Conservation (phyloP, 2,888 invertebrate species). For the Conchocele bisecta region DNA sequence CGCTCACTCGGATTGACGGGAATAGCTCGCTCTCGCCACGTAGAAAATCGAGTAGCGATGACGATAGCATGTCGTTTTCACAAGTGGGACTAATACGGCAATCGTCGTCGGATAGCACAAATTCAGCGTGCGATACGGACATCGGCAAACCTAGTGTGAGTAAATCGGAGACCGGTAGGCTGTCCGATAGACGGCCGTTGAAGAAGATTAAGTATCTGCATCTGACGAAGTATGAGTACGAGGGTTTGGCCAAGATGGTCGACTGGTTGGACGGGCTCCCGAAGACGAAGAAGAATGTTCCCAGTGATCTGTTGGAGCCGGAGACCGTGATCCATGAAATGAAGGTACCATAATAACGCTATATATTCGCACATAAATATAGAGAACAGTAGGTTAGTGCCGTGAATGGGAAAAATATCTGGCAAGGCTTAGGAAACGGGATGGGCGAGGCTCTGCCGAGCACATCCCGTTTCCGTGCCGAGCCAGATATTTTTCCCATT, state of each 20-base stretch:
- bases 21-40: conserved; percentile 35
- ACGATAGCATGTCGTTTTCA: conserved; percentile 45
- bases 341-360: conserved; percentile 76
- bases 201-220: conserved; percentile 61
- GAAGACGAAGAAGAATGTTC: conserved; percentile 94
- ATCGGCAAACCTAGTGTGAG: background rate
- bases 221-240: conserved; percentile 76
- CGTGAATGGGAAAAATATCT: too few relatives aligned
- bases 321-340: conserved; percentile 95
- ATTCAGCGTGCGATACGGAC: conserved; percentile 40
- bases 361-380: too few relatives aligned
- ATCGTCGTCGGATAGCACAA: conserved; percentile 61
- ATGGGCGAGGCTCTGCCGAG: too few relatives aligned
- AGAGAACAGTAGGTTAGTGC: too few relatives aligned
- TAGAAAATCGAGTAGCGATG: conserved; percentile 61
- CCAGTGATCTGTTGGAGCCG: conserved; percentile 94
- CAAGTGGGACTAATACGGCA: conserved; percentile 53
- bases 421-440: too few relatives aligned
- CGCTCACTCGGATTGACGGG: conserved; percentile 74
- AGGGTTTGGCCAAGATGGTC: conserved; percentile 86
- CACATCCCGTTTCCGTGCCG: too few relatives aligned
- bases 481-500: too few relatives aligned
- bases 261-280: conserved; percentile 95
- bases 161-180: background rate
- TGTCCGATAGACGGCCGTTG: conserved; percentile 35